These are phyloP conservation scores for Xiphophorus birchmanni DNA, from an alignment of 2,797 vertebrate species.

Conservation along the genomic window DNA sequence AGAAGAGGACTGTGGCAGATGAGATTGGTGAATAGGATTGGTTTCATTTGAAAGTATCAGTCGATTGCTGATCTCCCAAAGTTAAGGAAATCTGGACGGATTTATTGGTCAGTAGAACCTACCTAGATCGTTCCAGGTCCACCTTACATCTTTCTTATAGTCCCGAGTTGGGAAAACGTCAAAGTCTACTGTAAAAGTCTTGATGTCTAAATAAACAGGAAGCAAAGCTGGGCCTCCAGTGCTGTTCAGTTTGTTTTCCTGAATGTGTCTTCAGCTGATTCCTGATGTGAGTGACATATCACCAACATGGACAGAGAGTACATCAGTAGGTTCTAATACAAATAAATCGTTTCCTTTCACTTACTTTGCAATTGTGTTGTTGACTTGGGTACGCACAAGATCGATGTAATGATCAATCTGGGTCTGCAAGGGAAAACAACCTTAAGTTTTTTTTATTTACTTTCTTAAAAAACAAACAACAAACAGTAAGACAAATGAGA, in stretches of 20 bases:
- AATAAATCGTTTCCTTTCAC: conserved; percentile 44
- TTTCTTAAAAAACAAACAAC: background rate
- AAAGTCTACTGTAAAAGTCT: background rate
- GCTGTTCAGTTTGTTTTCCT: background rate
- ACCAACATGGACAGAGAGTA: background rate
- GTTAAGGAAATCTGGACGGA: too few species aligned
- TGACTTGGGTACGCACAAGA: conserved; percentile 84
- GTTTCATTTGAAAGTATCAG: too few species aligned
- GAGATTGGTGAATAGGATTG: too few species aligned
- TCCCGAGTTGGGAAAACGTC: background rate
- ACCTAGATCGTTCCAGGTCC: background rate
- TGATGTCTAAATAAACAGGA: background rate
- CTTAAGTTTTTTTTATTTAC: background rate
- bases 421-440: conserved; percentile 73
- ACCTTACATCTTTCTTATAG: background rate
- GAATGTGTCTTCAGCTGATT: background rate
- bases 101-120: too few species aligned
- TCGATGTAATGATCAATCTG: conserved; percentile 92
- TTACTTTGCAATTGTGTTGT: conserved; percentile 88
- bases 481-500: background rate
- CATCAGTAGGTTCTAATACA: background rate
- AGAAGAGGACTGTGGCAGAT: too few species aligned
- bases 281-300: background rate
- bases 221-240: background rate
- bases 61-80: too few species aligned